Conservation (phyloP, 2,888 invertebrate species). For the Clanis bilineata region DNA sequence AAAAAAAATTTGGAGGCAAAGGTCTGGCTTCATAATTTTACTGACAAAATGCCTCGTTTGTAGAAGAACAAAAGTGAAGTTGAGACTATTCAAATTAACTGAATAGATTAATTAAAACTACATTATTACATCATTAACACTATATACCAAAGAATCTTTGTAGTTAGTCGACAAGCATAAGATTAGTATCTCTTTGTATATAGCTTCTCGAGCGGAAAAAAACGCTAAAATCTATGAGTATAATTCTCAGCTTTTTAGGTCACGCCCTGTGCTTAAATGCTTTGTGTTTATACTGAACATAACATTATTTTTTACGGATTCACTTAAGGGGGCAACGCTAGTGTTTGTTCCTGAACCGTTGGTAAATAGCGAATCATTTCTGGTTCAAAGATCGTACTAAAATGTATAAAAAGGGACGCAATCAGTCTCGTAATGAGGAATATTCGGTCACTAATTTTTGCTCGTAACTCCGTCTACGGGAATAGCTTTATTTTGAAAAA, state of each 20-base stretch:
- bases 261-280: not conserved
- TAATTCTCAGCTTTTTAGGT: not conserved
- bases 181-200: too few relatives aligned
- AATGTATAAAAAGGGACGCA: not conserved
- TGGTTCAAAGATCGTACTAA: not conserved
- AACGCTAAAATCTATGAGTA: not conserved
- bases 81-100: too few relatives aligned
- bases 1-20: not conserved
- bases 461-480: too few relatives aligned
- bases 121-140: too few relatives aligned
- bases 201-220: not conserved
- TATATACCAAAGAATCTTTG: too few relatives aligned
- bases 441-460: too few relatives aligned
- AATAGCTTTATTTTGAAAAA: too few relatives aligned
- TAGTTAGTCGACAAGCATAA: not conserved
- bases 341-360: not conserved
- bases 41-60: not conserved
- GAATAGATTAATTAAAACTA: too few relatives aligned
- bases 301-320: slow-evolving; percentile 4
- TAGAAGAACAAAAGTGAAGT: too few relatives aligned
- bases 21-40: not conserved
- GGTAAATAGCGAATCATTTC: not conserved
- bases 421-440: not conserved
- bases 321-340: not conserved
- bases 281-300: not conserved